Percentiles rank a stretch among this genome's conserved stretches.
phyloP scores from a whole-genome alignment of 2,797 vertebrate species.

The Lemur catta region DNA sequence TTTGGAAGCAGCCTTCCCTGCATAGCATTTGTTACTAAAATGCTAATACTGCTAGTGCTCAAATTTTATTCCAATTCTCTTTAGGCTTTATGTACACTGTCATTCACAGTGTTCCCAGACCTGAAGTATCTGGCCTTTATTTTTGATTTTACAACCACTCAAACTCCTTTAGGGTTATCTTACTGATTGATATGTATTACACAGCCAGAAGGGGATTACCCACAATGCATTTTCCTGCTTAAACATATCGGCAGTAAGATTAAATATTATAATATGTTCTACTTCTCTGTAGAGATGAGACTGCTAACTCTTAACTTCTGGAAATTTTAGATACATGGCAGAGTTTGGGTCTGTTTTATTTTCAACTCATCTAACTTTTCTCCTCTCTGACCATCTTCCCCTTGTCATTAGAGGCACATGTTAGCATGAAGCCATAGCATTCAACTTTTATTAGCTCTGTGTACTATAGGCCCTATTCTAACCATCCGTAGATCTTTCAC shows the following conservation, averaged over 20 bases:
- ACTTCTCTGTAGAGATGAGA: neutral
- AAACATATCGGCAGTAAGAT: neutral
- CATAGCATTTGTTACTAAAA: neutral
- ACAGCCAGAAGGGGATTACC: neutral
- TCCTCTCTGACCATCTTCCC: neutral
- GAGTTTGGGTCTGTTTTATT: neutral
- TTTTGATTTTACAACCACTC: neutral
- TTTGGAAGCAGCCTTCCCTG: slow-evolving; percentile 1
- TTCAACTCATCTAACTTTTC: neutral
- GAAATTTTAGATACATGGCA: neutral
- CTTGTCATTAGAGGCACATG: neutral
- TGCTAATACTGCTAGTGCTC: neutral
- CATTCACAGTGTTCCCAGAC: neutral
- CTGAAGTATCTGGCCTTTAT: neutral
- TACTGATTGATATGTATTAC: neutral
- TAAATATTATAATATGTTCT: neutral
- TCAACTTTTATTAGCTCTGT: neutral
- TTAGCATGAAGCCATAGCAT: neutral
- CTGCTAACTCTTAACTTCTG: neutral
- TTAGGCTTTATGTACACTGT: neutral
- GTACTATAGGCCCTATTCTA: neutral
- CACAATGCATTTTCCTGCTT: neutral
- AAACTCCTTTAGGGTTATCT: neutral
- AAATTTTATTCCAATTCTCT: neutral
- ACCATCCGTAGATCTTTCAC: neutral